Base-by-base conservation (phyloP, 1,140 invertebrate species). In the Lordiphosa collinella region DNA sequence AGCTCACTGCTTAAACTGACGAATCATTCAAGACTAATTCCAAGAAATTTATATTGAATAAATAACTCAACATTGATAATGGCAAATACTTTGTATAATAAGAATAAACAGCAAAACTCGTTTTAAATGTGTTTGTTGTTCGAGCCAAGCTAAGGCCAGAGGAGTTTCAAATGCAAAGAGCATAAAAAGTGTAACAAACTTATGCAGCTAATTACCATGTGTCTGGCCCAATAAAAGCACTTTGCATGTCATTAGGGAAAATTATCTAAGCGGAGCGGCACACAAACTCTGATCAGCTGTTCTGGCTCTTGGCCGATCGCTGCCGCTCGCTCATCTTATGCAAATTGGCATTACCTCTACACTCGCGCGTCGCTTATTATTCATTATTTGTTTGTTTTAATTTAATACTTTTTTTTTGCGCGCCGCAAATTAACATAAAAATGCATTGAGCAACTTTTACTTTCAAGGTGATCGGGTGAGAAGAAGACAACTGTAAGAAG, bases 361-460 rank as follows among this genome's bases (percentile, higher is more conserved):
- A 75, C 65, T 66, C 75, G 62, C 18, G 41, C 72, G 32, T 46
- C 14, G 66, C 62, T 84, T 84, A 73, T 84, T 84, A 85, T 84
- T 82, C 78, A 84, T 84, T 84, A 84, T 84, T 84, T 84, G 78
- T 84, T 84, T 84, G 78, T 84, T 84, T 84, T 84, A 84, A 84
- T 84, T 84, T 84, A 85, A 84, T 82, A 74, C 49, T 69, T 84
- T 84, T 52, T 70, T 73, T 78, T 72, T 63, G 72, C 78, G 78
- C 78, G 72, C 76, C 52, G 67, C 34, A 16, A 75, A 76, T 82
- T 82, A 80, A 48, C 76, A 82, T 82, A 82, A 76, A 84, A 82
- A 84, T 82, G 76, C 76, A 82, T 76, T 49, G 41, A 47, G 71
- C 58, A 40, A 76, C 76, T 82, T 80, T 82, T 82, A 82, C 76